Conservation (phyloP, 2,113 vertebrate genomes). For the Sturnus vulgaris region DNA sequence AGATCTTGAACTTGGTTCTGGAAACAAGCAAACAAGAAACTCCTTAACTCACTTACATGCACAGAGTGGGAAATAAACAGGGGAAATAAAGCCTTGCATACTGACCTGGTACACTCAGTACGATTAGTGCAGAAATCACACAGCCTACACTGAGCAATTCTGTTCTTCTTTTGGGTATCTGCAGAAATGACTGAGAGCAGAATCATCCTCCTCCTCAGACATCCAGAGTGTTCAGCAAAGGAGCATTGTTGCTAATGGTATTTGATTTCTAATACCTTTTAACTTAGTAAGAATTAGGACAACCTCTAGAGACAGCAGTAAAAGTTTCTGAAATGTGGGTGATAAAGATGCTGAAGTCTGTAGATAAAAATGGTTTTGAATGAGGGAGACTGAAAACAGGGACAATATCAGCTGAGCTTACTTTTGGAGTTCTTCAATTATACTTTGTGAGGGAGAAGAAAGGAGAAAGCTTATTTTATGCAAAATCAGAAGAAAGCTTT, state of each 20-base stretch:
- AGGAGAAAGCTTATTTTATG: background rate
- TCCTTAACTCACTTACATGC: background rate
- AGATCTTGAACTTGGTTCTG: background rate
- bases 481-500: conserved; percentile 2
- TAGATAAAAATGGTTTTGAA: background rate
- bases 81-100: background rate
- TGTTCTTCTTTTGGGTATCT: background rate
- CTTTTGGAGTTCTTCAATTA: background rate
- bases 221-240: background rate
- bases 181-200: background rate
- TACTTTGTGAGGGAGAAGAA: conserved; percentile 12
- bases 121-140: rapidly evolving
- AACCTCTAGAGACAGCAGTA: conserved; percentile 38
- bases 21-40: background rate
- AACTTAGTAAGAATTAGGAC: background rate
- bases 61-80: background rate
- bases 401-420: background rate
- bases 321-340: conserved; percentile 20
- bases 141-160: background rate
- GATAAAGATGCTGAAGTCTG: conserved; percentile 42
- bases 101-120: background rate
- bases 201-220: background rate
- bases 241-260: background rate
- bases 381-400: background rate
- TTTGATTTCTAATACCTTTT: conserved; percentile 10